Evolutionary conservation across 2,113 vertebrate genomes (phyloP).

Genomic region (Microtus richardsoni): DNA sequence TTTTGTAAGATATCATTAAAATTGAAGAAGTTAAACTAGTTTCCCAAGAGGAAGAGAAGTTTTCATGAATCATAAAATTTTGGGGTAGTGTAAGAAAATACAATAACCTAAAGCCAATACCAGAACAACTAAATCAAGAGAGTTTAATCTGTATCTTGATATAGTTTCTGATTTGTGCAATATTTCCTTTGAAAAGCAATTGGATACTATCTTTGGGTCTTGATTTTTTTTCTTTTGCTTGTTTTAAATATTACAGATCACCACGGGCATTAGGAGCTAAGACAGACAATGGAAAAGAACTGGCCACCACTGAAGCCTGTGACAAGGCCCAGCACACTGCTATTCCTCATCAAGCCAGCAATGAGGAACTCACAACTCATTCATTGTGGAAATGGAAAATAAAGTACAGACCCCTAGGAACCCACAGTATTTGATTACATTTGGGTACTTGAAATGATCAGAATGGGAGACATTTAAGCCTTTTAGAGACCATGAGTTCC

Average conservation of each 20-base stretch:
- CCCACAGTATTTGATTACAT: not conserved
- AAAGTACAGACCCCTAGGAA: not conserved
- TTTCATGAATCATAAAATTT: slow-evolving; percentile 15
- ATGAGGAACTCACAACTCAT: not conserved
- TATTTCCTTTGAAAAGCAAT: slow-evolving; percentile 43
- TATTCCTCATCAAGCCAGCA: not conserved
- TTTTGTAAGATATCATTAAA: not conserved
- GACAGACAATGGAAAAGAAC: not conserved
- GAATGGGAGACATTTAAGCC: not conserved
- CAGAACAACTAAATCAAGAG: not conserved
- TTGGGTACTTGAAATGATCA: not conserved
- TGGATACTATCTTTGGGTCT: not conserved
- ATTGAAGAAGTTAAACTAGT: not conserved
- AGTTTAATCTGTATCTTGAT: not conserved
- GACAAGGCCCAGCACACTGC: not conserved
- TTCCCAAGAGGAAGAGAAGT: not conserved
- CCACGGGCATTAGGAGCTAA: not conserved
- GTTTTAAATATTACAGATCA: not conserved
- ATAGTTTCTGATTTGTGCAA: not conserved
- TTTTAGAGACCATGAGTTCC: not conserved
- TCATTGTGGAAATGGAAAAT: not conserved
- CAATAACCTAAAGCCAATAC: not conserved
- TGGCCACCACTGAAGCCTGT: not conserved
- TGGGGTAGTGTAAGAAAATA: not conserved
- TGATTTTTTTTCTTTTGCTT: not conserved